Evolutionary conservation across 1,140 invertebrate genomes (phyloP).

Genomic region (Pseudomyrmex sp.): DNA sequence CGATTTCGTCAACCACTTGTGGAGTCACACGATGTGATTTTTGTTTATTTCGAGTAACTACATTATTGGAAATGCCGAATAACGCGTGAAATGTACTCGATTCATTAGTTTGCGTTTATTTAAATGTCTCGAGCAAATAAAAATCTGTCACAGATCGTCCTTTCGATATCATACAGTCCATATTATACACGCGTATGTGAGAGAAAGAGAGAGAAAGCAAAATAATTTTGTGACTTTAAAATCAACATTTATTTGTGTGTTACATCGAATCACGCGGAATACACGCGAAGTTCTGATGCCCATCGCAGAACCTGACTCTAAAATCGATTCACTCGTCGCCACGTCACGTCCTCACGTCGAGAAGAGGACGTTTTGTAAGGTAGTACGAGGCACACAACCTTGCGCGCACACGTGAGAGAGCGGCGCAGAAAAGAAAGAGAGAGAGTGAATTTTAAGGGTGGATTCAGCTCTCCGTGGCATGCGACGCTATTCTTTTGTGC

Average conservation of each 20-base stretch:
- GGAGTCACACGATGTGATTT: constrained; percentile 18
- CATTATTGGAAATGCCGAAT: too few species aligned
- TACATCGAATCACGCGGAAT: background rate
- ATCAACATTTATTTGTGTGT: background rate
- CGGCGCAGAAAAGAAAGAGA: constrained; percentile 26
- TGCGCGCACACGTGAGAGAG: constrained; percentile 70
- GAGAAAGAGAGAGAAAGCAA: background rate
- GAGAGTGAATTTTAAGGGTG: constrained; percentile 76
- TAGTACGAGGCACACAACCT: constrained; percentile 71
- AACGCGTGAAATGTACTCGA: background rate
- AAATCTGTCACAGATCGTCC: background rate
- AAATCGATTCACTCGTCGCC: constrained; percentile 43
- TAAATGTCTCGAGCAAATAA: background rate
- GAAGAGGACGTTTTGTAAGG: constrained; percentile 42
- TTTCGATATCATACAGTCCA: background rate
- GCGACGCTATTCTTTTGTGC: constrained; percentile 80
- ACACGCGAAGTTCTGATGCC: background rate
- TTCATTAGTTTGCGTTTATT: background rate
- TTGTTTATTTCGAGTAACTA: background rate
- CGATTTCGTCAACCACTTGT: constrained; percentile 69
- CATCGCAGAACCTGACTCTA: constrained; percentile 9
- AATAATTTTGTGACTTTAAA: background rate
- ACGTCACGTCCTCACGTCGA: constrained; percentile 35
- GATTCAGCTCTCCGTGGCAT: constrained; percentile 72
- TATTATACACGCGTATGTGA: too few species aligned